A percentile compares a stretch with the other conserved stretches of the same genome.
These are phyloP conservation scores for Phoxinus phoxinus DNA, from an alignment of 2,113 vertebrate species.

Conservation along the genomic window DNA sequence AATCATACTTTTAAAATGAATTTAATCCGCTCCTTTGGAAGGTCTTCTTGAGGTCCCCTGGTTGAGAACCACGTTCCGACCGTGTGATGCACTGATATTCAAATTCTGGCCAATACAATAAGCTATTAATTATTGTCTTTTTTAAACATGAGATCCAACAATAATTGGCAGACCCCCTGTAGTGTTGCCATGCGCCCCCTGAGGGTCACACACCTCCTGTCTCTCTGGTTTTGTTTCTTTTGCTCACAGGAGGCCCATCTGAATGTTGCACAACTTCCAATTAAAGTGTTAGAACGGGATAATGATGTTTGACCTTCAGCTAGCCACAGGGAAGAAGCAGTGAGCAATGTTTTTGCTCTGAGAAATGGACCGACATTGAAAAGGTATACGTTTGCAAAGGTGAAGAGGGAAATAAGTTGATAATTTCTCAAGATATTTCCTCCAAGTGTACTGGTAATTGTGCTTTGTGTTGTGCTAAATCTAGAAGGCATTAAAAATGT, in stretches of 20 bases:
- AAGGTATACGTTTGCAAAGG: background rate
- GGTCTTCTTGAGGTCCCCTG: too few relatives aligned
- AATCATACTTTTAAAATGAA: too few relatives aligned
- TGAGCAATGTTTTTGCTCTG: background rate
- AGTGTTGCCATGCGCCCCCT: background rate
- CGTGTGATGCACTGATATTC: background rate
- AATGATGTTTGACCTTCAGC: conserved; percentile 34
- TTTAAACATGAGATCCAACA: background rate
- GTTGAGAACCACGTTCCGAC: too few relatives aligned
- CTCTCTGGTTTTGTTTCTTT: conserved; percentile 1
- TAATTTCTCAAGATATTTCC: background rate
- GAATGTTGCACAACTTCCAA: background rate
- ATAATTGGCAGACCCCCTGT: background rate
- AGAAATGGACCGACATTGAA: conserved; percentile 12
- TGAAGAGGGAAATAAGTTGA: background rate
- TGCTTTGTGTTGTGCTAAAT: background rate
- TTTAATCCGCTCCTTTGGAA: too few relatives aligned
- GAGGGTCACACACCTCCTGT: background rate
- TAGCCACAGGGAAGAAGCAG: conserved; percentile 9
- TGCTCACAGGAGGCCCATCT: conserved; percentile 13
- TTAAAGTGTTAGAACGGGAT: conserved; percentile 4
- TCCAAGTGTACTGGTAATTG: background rate
- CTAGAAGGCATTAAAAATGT: background rate
- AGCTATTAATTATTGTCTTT: background rate
- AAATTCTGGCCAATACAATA: background rate